phyloP scores from a whole-genome alignment of 2,888 invertebrate genomes.

The Sphecodes monilicornis region DNA sequence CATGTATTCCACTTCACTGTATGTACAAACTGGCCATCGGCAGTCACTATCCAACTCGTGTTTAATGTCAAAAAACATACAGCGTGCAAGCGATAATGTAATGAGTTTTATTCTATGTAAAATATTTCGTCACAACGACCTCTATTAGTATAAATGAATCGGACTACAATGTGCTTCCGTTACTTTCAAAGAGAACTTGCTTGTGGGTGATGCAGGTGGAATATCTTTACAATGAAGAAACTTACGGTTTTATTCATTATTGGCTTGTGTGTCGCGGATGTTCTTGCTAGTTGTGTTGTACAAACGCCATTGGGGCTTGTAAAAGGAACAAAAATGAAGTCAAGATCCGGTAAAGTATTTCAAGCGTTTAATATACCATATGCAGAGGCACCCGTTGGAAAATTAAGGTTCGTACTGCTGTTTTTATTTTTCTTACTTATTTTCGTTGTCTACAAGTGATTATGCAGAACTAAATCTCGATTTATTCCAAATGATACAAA shows the following conservation, averaged over 20 bases:
- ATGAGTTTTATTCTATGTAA: neutral
- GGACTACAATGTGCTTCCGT: neutral
- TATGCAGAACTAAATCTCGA: too few species aligned
- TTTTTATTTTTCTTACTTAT: neutral
- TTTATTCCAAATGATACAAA: too few species aligned
- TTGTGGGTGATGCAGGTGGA: neutral
- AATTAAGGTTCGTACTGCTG: constrained; percentile 18
- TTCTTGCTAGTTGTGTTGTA: neutral
- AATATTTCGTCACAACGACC: neutral
- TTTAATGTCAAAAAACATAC: neutral
- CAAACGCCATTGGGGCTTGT: constrained; percentile 13
- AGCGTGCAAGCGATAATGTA: neutral
- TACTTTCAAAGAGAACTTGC: neutral
- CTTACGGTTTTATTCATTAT: neutral
- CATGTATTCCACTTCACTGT: neutral
- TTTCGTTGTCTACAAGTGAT: too few species aligned
- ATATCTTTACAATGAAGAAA: neutral
- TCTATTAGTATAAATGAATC: neutral
- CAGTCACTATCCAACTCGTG: neutral
- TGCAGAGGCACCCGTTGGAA: constrained; percentile 30
- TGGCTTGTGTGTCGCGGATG: neutral
- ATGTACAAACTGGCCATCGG: neutral
- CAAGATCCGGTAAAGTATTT: neutral
- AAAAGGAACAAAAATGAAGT: constrained; percentile 29
- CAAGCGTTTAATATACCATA: constrained; percentile 67